Conservation (phyloP, 2,113 vertebrate species). For the Thomomys bottae region DNA sequence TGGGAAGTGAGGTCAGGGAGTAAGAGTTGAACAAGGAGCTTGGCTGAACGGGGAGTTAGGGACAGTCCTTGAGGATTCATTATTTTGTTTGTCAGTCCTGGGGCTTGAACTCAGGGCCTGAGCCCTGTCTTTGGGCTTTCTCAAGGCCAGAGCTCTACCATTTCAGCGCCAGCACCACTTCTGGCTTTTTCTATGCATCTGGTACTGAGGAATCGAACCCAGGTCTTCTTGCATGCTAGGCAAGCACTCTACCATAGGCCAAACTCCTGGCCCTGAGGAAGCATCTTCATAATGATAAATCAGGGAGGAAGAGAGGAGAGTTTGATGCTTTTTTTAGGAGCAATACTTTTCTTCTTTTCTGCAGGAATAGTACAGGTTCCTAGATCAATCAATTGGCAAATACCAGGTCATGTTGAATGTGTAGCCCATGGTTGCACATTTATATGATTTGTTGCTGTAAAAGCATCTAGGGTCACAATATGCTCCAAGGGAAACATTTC, state of each 20-base stretch:
- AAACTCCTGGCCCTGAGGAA: too few species aligned
- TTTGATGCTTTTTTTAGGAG: not conserved
- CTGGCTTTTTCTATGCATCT: too few species aligned
- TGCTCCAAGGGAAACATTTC: conserved; percentile 44
- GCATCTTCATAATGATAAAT: not conserved
- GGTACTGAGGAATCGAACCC: too few species aligned
- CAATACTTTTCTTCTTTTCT: not conserved
- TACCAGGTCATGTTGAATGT: not conserved
- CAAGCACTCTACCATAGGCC: too few species aligned
- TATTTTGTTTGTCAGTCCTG: too few species aligned
- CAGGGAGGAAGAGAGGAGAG: too few species aligned
- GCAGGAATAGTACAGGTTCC: not conserved
- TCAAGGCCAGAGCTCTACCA: too few species aligned
- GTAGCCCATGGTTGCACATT: not conserved
- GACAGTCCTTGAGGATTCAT: not conserved
- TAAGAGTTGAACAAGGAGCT: not conserved
- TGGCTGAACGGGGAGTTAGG: not conserved
- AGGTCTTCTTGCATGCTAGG: too few species aligned
- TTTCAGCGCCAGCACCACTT: too few species aligned
- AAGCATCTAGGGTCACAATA: not conserved
- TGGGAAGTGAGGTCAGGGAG: not conserved
- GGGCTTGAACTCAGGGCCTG: too few species aligned
- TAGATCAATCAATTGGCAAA: not conserved
- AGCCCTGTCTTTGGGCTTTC: too few species aligned
- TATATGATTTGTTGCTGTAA: not conserved